A percentile compares a stretch with the other conserved stretches of the same genome.
Conservation (phyloP, 2,113 vertebrate species). For the Podarcis raffonei region DNA sequence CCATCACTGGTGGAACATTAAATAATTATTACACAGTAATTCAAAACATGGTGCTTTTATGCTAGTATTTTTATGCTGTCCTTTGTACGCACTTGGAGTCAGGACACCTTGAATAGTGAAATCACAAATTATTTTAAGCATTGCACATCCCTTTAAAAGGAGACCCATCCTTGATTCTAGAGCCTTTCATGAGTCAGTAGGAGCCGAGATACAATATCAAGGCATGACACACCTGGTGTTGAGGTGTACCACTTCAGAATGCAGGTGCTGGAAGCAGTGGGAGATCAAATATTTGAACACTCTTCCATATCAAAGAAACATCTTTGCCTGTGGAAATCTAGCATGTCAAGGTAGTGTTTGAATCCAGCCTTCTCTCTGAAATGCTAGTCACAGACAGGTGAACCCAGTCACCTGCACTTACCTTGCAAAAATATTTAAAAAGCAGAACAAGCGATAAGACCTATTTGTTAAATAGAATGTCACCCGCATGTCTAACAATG, state of each 20-base stretch:
- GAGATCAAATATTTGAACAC: neutral
- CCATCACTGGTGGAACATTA: conserved; percentile 68
- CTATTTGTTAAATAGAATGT: neutral
- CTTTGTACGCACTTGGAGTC: conserved; percentile 3
- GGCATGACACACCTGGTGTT: neutral
- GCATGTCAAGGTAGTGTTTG: neutral
- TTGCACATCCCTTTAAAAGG: neutral
- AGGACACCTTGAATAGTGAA: conserved; percentile 14
- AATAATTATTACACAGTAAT: conserved; percentile 77
- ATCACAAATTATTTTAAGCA: conserved; percentile 30
- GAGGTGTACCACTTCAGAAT: neutral
- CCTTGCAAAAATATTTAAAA: neutral
- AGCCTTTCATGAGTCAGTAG: neutral
- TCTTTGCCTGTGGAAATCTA: neutral
- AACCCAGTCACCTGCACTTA: neutral
- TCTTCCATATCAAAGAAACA: neutral
- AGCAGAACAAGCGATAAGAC: neutral
- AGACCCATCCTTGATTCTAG: conserved; percentile 6
- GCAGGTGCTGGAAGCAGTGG: neutral
- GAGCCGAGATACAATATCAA: neutral
- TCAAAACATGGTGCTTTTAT: conserved; percentile 61
- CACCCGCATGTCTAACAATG: neutral
- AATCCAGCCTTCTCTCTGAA: neutral
- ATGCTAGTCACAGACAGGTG: neutral
- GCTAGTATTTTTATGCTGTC: conserved; percentile 45